Evolutionary conservation across 2,888 invertebrate genomes (phyloP).

Genomic region (Rhingia rostrata): DNA sequence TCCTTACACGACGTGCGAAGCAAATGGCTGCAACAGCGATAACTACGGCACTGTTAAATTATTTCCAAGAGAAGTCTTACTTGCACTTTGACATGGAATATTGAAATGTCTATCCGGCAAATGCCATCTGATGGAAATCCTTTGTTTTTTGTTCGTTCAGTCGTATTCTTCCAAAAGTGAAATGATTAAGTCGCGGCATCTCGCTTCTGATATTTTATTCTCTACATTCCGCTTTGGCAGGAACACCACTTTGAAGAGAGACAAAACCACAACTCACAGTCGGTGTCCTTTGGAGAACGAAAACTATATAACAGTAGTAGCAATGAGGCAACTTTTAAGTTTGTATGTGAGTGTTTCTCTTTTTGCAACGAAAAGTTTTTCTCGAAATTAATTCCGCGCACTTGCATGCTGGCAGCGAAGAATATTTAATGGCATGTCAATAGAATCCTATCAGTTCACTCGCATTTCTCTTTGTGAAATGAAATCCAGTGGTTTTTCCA

Average conservation of each 20-base stretch:
- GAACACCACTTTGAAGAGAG: not conserved
- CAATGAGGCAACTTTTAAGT: conserved; percentile 31
- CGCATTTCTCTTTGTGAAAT: conserved; percentile 49
- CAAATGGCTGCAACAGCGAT: conserved; percentile 2
- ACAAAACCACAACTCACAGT: conserved; percentile 40
- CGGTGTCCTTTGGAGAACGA: conserved; percentile 20
- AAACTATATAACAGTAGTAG: not conserved
- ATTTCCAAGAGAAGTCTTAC: conserved; percentile 32
- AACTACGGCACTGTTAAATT: conserved; percentile 5
- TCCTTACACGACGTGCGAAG: not conserved
- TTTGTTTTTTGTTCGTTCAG: conserved; percentile 1
- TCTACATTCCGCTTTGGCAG: not conserved
- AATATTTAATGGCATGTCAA: conserved; percentile 72
- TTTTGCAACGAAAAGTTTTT: conserved; percentile 46
- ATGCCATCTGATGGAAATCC: conserved; percentile 52
- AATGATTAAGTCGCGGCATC: conserved; percentile 58
- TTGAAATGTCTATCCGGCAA: conserved; percentile 56
- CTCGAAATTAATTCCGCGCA: conserved; percentile 69
- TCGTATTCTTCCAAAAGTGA: conserved; percentile 41
- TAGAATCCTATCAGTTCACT: conserved; percentile 64
- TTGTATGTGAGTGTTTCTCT: not conserved
- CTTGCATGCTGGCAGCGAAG: conserved; percentile 42
- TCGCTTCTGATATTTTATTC: conserved; percentile 37
- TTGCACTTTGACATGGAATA: conserved; percentile 59
- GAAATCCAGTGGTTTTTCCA: conserved; percentile 61